Evolutionary conservation across 2,888 invertebrate species (phyloP).

Genomic region (Cinara cedri): DNA sequence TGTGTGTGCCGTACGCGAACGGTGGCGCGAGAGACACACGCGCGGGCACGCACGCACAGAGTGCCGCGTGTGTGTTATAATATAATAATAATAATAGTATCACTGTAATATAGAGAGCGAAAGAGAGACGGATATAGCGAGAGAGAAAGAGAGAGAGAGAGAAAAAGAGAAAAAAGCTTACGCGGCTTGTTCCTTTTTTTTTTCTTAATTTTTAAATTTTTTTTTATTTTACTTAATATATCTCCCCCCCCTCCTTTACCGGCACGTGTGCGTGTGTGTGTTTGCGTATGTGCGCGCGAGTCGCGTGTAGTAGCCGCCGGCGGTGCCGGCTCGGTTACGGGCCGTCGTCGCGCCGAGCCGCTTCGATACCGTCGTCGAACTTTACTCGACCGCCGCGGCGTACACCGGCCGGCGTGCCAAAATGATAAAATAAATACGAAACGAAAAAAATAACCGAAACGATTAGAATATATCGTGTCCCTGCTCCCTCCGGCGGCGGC

Average conservation of each 20-base stretch:
- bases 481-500: neutral
- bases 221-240: too few species aligned
- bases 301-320: conserved; percentile 30
- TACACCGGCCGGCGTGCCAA: neutral
- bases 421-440: too few species aligned
- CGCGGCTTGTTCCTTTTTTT: neutral
- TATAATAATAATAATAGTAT: too few species aligned
- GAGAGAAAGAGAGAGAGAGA: too few species aligned
- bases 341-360: neutral
- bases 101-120: too few species aligned
- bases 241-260: conserved; percentile 10
- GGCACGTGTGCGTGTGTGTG: neutral
- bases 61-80: neutral
- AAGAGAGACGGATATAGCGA: too few species aligned
- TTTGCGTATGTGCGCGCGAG: conserved; percentile 11
- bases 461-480: conserved; percentile 21
- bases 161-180: neutral
- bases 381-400: neutral
- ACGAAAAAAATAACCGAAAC: conserved; percentile 36
- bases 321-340: conserved; percentile 1
- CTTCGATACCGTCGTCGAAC: neutral
- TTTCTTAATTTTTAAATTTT: neutral
- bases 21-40: neutral
- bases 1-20: neutral
- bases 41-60: neutral